Evolutionary conservation across 2,888 invertebrate species (phyloP).

Genomic region (Acronicta psi): DNA sequence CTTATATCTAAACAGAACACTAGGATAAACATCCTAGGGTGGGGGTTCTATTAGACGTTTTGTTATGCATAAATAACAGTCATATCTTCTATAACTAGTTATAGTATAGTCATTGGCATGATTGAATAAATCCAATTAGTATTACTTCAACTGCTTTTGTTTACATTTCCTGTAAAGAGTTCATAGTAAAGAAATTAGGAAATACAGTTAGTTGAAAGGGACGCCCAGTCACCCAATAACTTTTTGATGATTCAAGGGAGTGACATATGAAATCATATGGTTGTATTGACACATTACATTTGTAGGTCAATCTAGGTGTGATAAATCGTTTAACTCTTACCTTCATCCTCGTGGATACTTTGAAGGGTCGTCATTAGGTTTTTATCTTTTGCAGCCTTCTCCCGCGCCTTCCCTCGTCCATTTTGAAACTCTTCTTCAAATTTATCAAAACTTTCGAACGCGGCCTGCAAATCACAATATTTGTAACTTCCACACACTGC

Average conservation of each 20-base stretch:
- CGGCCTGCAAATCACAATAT: slow-evolving; percentile 71
- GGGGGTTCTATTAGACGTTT: no score
- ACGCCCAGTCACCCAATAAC: no score
- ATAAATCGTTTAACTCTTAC: slow-evolving; percentile 56
- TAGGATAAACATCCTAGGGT: no score
- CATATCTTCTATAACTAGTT: no score
- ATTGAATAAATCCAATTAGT: not conserved
- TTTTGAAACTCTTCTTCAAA: slow-evolving; percentile 77
- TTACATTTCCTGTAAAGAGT: not conserved
- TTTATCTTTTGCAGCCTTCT: slow-evolving; percentile 73
- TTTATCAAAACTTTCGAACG: slow-evolving; percentile 72
- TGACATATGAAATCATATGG: not conserved
- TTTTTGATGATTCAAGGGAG: no score
- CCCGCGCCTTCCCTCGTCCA: slow-evolving; percentile 68
- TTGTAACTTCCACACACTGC: slow-evolving; percentile 36
- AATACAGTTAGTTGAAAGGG: no score
- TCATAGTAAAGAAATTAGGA: not conserved
- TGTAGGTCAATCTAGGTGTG: not conserved
- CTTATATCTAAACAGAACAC: no score
- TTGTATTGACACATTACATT: not conserved
- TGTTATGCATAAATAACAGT: no score
- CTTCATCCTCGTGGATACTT: slow-evolving; percentile 81
- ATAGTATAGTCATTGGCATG: no score
- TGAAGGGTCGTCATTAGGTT: slow-evolving; percentile 72
- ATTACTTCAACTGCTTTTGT: not conserved